Evolutionary conservation across 2,797 vertebrate species (phyloP).

Genomic region (Notoglanidium macrostoma): DNA sequence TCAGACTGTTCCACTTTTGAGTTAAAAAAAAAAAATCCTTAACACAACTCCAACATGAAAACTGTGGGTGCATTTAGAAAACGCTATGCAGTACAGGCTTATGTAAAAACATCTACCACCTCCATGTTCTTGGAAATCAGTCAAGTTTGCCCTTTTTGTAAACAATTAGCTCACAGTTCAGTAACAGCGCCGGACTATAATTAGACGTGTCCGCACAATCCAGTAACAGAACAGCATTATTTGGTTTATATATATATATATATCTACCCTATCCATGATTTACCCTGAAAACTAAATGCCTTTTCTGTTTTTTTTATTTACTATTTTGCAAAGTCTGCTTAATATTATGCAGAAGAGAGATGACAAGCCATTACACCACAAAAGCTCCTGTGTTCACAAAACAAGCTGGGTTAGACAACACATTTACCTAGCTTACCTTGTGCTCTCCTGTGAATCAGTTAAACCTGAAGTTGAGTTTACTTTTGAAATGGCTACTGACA

Average conservation of each 20-base stretch:
- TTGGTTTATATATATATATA: not conserved
- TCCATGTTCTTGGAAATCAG: conserved; percentile 3
- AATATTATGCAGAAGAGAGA: not conserved
- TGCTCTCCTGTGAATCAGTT: not conserved
- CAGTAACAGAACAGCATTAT: not conserved
- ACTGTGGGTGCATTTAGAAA: not conserved
- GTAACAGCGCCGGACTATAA: conserved; percentile 16
- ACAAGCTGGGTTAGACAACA: not conserved
- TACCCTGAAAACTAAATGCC: not conserved
- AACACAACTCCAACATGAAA: not conserved
- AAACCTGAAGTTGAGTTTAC: not conserved
- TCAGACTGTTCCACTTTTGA: not conserved
- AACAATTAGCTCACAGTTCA: conserved; percentile 25
- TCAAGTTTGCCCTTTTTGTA: conserved; percentile 12
- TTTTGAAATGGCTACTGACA: not conserved
- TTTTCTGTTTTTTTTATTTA: not conserved
- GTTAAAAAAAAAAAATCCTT: not conserved
- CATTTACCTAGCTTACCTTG: not conserved
- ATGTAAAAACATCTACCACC: conserved; percentile 13
- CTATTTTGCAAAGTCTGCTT: not conserved
- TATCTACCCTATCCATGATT: not conserved
- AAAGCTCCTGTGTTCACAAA: not conserved
- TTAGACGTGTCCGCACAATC: not conserved
- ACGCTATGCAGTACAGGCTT: not conserved
- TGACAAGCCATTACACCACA: not conserved